phyloP scores from a whole-genome alignment of 2,888 invertebrate genomes.

The Rotaria sp. region DNA sequence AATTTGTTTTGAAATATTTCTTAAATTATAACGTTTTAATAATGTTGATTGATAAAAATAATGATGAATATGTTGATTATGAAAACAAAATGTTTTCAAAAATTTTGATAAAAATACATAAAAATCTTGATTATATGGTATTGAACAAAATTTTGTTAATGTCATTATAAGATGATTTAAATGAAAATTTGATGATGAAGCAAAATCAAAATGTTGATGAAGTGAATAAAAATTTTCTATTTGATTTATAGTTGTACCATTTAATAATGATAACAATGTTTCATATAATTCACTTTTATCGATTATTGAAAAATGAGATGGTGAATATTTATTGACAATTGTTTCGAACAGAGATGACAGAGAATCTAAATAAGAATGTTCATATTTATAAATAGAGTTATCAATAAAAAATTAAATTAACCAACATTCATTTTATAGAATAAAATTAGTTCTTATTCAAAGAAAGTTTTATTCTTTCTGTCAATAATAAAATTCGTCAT shows the following conservation, averaged over 20 bases:
- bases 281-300: conserved; percentile 1
- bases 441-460: too few species aligned
- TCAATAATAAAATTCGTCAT: too few species aligned
- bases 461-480: too few species aligned
- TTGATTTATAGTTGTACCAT: not conserved
- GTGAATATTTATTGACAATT: not conserved
- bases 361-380: not conserved
- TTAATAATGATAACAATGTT: not conserved
- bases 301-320: not conserved
- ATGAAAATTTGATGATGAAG: not conserved
- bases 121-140: conserved; percentile 12
- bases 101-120: not conserved
- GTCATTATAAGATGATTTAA: not conserved
- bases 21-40: not conserved
- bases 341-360: not conserved
- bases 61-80: not conserved
- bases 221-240: not conserved
- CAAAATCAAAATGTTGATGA: conserved; percentile 17
- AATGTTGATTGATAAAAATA: not conserved
- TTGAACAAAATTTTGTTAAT: conserved; percentile 4
- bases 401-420: too few species aligned
- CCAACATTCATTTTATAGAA: too few species aligned
- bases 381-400: too few species aligned
- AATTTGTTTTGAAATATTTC: not conserved
- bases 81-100: not conserved